Evolutionary conservation across 2,113 vertebrate genomes (phyloP), one percentile per base, ranked within the genome.

Genomic region (Fregata magnificens): DNA sequence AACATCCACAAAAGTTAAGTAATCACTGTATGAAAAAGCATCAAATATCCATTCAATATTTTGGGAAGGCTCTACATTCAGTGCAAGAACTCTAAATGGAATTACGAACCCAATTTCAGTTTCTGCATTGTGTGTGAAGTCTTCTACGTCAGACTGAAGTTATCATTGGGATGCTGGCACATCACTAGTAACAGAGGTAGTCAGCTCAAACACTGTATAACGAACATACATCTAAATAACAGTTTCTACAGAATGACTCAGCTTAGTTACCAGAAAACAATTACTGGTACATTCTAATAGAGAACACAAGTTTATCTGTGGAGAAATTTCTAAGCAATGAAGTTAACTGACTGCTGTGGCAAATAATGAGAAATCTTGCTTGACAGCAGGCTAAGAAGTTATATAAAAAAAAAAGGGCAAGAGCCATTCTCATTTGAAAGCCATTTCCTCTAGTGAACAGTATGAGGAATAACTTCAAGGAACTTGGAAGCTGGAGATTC

Each of bases 191-290:
- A 80, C 4, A 34, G 6, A 25, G 20, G 3, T 1, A 26, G 38
- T 9, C 73, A 86, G 2, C 16, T 18, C 26, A 6, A 52, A 28
- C 22, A 5, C 14, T 10, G 11, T 0, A 0, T 16, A 19, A 25
- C 0, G 2, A 52, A 28, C 53, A 22, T 6, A 20, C 32, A 44
- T 2, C 42, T n/a, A 24, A 50, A 11, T 2, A 7, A 7, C 67
- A 53, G 22, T 0, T 47, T 21, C 76, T 78, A 53, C 13, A 8
- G 29, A 74, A 59, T 1, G 9, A 22, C 34, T 42, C 29, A 15
- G 61, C 18, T 13, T 7, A 19, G 6, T 12, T 26, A 59, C 1
- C 44, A 61, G 50, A 29, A 80, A 66, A 34, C 18, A 53, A 5
- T 17, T 26, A 19, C 0, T 3, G 36, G 40, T 12, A 66, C 47